phyloP scores from a whole-genome alignment of 2,113 vertebrate genomes.

The Eptesicus fuscus region DNA sequence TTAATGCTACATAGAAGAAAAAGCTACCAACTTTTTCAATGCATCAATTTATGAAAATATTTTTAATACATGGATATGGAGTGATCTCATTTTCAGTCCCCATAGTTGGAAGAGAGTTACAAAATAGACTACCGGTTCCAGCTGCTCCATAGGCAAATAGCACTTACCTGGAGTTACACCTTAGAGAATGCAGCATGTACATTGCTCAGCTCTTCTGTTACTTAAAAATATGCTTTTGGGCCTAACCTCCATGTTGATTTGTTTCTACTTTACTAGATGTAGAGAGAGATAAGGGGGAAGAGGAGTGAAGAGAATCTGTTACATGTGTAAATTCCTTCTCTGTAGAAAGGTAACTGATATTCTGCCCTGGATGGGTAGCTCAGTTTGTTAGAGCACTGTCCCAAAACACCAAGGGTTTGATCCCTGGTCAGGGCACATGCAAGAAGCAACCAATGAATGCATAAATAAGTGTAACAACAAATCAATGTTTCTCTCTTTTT shows the following conservation, averaged over 20 bases:
- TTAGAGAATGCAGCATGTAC: background rate
- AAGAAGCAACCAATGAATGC: background rate
- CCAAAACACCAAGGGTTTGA: background rate
- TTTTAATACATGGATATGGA: background rate
- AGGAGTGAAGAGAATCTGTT: background rate
- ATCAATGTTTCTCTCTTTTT: background rate
- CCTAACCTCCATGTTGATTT: background rate
- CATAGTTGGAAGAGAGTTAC: background rate
- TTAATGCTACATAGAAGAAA: constrained; percentile 26
- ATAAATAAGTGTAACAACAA: background rate
- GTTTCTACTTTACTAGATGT: constrained; percentile 7
- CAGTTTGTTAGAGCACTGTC: background rate
- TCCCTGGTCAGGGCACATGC: background rate
- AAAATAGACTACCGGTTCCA: background rate
- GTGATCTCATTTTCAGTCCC: background rate
- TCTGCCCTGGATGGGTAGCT: background rate
- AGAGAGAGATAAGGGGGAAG: background rate
- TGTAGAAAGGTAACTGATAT: background rate
- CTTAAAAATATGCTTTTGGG: background rate
- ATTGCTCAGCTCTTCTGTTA: background rate
- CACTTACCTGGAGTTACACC: background rate
- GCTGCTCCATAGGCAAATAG: background rate
- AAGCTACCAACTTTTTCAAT: constrained; percentile 1
- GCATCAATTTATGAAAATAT: background rate
- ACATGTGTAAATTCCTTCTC: constrained; percentile 2